Conservation (phyloP, 2,888 invertebrate genomes). For the Netelia fuscicornis region DNA sequence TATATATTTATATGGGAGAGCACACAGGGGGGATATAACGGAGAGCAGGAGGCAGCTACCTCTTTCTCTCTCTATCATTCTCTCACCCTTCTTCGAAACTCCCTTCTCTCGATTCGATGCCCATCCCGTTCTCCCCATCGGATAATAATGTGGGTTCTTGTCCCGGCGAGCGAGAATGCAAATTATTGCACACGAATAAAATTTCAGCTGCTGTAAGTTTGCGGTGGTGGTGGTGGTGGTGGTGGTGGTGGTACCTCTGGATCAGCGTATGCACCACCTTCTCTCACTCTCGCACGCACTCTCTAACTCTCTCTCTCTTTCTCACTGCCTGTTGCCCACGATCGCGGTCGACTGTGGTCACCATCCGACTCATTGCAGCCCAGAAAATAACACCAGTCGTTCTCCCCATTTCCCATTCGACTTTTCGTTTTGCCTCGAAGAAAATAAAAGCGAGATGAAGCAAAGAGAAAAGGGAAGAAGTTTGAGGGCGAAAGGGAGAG, state of each 20-base stretch:
- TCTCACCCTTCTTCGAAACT: conserved; percentile 45
- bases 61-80: conserved; percentile 48
- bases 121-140: conserved; percentile 75
- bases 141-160: conserved; percentile 82
- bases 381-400: conserved; percentile 64
- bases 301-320: not conserved
- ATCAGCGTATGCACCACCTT: conserved; percentile 25
- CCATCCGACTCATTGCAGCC: conserved; percentile 70
- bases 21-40: conserved; percentile 6
- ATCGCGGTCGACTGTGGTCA: conserved; percentile 66
- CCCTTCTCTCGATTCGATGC: conserved; percentile 72
- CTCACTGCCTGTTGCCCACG: conserved; percentile 13
- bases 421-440: conserved; percentile 15
- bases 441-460: not conserved
- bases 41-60: not conserved
- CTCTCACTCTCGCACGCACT: conserved; percentile 7
- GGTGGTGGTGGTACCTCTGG: conserved; percentile 50
- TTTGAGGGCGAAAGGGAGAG: not conserved
- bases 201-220: conserved; percentile 75
- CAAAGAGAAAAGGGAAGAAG: not conserved
- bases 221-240: conserved; percentile 52
- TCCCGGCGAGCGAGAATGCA: conserved; percentile 80
- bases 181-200: conserved; percentile 80
- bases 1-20: conserved; percentile 43
- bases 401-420: not conserved